These are phyloP conservation scores for Eptesicus fuscus DNA, from an alignment of 2,113 vertebrate species.

Conservation along the genomic window DNA sequence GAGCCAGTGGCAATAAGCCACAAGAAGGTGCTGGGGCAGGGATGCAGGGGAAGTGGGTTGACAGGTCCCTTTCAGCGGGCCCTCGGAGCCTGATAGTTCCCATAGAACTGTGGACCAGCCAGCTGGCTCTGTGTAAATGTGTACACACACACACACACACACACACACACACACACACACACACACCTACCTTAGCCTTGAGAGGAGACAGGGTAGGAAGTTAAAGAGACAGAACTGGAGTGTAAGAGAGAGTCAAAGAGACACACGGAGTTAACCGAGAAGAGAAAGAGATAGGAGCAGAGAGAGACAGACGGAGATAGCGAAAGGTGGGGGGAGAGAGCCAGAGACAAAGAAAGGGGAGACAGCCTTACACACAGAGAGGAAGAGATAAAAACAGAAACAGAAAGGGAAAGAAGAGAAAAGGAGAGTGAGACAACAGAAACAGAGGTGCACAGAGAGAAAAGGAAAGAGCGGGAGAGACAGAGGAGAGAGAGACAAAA, in stretches of 20 bases:
- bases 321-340: not conserved
- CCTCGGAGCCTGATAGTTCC: not conserved
- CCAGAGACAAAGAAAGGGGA: not conserved
- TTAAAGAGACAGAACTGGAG: not conserved
- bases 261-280: not conserved
- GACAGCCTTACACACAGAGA: not conserved
- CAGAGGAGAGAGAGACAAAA: not conserved
- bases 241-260: not conserved
- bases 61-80: not conserved
- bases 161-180: not conserved
- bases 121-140: not conserved
- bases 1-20: not conserved
- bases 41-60: not conserved
- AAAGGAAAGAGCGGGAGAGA: not conserved
- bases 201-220: slow-evolving; percentile 13
- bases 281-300: not conserved
- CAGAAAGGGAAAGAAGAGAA: not conserved
- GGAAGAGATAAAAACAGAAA: not conserved
- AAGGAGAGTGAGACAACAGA: not conserved
- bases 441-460: not conserved
- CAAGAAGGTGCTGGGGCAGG: not conserved
- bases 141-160: not conserved
- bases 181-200: not conserved
- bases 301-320: not conserved
- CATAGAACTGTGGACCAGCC: not conserved